Percentiles rank a stretch among this genome's conserved stretches.
phyloP scores from a whole-genome alignment of 1,140 invertebrate species.

The Polyergus mexicanus region DNA sequence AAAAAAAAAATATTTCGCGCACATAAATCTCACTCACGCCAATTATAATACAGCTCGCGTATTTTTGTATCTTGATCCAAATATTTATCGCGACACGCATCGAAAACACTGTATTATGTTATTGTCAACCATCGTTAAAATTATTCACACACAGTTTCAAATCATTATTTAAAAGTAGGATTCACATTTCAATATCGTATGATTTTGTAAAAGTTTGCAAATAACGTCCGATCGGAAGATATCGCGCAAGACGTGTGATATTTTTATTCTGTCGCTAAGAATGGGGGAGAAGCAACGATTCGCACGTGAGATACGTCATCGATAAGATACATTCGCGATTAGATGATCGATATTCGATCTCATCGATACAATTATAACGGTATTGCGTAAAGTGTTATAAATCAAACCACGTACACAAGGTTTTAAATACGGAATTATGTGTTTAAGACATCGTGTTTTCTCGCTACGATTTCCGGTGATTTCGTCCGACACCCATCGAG shows the following conservation, averaged over 20 bases:
- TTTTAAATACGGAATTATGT: neutral
- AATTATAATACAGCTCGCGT: neutral
- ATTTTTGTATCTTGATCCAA: neutral
- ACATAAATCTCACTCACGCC: neutral
- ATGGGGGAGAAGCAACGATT: conserved; percentile 1
- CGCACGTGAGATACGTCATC: conserved; percentile 60
- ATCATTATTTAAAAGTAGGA: neutral
- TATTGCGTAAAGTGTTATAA: neutral
- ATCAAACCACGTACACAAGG: neutral
- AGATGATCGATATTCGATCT: conserved; percentile 56
- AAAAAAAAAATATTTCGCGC: conserved; percentile 4
- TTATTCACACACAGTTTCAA: neutral
- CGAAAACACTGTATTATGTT: neutral
- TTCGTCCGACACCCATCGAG: conserved; percentile 35
- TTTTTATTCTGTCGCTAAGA: conserved; percentile 7
- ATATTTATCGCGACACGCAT: neutral
- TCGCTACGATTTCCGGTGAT: conserved; percentile 49
- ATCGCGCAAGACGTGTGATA: conserved; percentile 10
- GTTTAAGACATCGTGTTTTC: neutral
- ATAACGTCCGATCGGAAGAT: conserved; percentile 35
- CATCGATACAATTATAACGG: conserved; percentile 10
- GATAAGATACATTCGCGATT: conserved; percentile 68
- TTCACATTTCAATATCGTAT: neutral
- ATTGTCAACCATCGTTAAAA: neutral
- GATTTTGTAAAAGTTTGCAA: conserved; percentile 54